Percentiles rank a stretch among this genome's conserved stretches.
phyloP scores from a whole-genome alignment of 2,888 invertebrate genomes.

The Calameuta idolon region DNA sequence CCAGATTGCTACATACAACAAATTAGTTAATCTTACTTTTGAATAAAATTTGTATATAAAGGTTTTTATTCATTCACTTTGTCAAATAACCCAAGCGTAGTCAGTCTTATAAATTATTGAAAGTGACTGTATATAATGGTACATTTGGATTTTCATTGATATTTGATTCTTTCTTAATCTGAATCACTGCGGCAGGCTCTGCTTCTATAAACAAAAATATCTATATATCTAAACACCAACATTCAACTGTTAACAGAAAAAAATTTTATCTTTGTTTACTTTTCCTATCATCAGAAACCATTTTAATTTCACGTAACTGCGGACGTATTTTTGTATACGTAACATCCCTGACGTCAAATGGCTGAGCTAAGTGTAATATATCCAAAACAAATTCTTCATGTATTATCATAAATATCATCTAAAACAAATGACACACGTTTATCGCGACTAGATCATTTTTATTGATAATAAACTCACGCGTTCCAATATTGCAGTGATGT shows the following conservation, averaged over 20 bases:
- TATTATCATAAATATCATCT: constrained; percentile 53
- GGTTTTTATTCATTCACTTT: not conserved
- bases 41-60: not conserved
- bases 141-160: not conserved
- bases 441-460: not conserved
- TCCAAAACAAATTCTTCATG: constrained; percentile 54
- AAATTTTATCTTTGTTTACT: not conserved
- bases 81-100: not conserved
- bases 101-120: not conserved
- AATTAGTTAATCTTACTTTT: constrained; percentile 19
- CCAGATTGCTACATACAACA: constrained; percentile 65
- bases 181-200: not conserved
- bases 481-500: constrained; percentile 43
- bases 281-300: not conserved
- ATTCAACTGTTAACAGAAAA: not conserved
- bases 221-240: not conserved
- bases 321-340: constrained; percentile 36
- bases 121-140: not conserved
- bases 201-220: not conserved
- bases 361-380: constrained; percentile 41
- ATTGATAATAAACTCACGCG: constrained; percentile 33
- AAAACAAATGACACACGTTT: not conserved
- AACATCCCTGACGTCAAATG: constrained; percentile 45
- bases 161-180: not conserved
- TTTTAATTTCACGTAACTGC: not conserved